phyloP scores from a whole-genome alignment of 2,797 vertebrate genomes.

The Rhodeus uyekii region DNA sequence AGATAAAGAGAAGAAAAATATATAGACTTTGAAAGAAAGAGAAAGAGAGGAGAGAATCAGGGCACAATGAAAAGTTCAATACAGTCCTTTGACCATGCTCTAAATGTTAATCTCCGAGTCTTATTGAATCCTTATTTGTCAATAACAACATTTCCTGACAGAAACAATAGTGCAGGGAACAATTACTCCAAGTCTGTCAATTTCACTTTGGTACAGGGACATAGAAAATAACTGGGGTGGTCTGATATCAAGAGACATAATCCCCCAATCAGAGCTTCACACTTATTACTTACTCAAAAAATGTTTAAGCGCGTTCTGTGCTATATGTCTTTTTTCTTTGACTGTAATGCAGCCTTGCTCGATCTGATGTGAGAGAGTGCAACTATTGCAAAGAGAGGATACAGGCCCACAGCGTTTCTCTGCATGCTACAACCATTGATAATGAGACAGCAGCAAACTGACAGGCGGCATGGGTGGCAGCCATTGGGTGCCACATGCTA shows the following conservation, averaged over 20 bases:
- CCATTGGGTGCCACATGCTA: conserved; percentile 10
- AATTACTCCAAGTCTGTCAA: conserved; percentile 79
- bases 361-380: conserved; percentile 37
- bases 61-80: conserved; percentile 65
- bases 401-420: conserved; percentile 64
- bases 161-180: conserved; percentile 78
- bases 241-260: too few relatives aligned
- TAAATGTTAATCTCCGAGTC: conserved; percentile 74
- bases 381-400: conserved; percentile 66
- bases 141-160: conserved; percentile 81
- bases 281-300: too few relatives aligned
- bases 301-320: too few relatives aligned
- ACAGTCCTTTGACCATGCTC: conserved; percentile 70
- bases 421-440: conserved; percentile 57
- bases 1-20: conserved; percentile 49
- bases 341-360: background rate
- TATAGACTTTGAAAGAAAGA: background rate
- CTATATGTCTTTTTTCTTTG: background rate
- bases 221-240: conserved; percentile 2
- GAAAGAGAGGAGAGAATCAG: conserved; percentile 25
- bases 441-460: conserved; percentile 76
- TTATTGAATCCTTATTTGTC: conserved; percentile 79
- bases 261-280: too few relatives aligned
- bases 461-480: conserved; percentile 65
- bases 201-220: conserved; percentile 74